Conservation (phyloP, 2,797 vertebrate genomes). For the Pogonophryne albipinna region DNA sequence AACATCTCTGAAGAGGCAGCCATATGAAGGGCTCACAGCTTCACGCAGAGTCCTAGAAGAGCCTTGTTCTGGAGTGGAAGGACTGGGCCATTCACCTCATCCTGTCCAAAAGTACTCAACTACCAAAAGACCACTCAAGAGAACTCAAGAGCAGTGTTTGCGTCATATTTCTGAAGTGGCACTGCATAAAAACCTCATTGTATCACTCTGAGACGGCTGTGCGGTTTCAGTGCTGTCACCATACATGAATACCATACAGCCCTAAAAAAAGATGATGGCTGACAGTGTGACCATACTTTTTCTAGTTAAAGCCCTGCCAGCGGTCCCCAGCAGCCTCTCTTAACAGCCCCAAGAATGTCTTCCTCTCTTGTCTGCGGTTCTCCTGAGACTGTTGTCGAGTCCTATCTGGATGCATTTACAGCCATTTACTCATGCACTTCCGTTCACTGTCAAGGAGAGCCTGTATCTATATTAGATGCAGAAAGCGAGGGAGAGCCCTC, state of each 20-base stretch:
- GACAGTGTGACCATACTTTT: conserved; percentile 44
- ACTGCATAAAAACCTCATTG: conserved; percentile 65
- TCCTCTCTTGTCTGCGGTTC: conserved; percentile 49
- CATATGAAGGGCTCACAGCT: conserved; percentile 76
- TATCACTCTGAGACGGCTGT: conserved; percentile 35
- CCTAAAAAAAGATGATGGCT: background rate
- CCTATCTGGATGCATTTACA: conserved; percentile 57
- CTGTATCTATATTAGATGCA: conserved; percentile 18
- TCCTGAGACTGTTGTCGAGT: conserved; percentile 63
- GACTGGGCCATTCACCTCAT: conserved; percentile 78
- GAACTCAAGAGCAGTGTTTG: conserved; percentile 75
- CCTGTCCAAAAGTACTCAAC: conserved; percentile 78
- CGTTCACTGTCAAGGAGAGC: conserved; percentile 53
- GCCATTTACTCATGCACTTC: conserved; percentile 60
- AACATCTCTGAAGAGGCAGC: conserved; percentile 83
- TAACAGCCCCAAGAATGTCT: conserved; percentile 53
- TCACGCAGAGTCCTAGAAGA: conserved; percentile 74
- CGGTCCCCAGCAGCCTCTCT: conserved; percentile 18
- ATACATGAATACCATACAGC: conserved; percentile 12
- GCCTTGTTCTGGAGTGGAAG: conserved; percentile 72
- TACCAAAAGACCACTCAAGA: conserved; percentile 79
- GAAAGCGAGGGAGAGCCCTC: conserved; percentile 18
- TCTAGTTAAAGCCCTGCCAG: conserved; percentile 40
- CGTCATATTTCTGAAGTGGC: conserved; percentile 79
- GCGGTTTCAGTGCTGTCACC: conserved; percentile 30